phyloP scores from a whole-genome alignment of 2,113 vertebrate species.

The Coptodon bakossiorum region DNA sequence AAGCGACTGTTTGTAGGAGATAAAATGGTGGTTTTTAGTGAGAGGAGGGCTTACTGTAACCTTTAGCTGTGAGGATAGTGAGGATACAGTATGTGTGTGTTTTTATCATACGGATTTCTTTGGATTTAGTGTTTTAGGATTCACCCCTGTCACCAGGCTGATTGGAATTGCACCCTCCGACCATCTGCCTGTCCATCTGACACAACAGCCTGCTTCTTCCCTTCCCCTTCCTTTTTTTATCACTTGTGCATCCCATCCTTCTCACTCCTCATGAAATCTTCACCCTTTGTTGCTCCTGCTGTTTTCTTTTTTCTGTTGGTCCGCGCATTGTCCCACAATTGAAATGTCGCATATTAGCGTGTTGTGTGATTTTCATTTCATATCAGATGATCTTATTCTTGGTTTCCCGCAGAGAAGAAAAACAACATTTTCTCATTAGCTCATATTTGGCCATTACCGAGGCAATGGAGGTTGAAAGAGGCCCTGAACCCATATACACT shows the following conservation, averaged over 20 bases:
- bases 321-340: background rate
- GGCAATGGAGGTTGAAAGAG: constrained; percentile 46
- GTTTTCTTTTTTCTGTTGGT: background rate
- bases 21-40: background rate
- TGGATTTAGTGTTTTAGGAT: constrained; percentile 42
- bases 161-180: constrained; percentile 41
- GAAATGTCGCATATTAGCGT: background rate
- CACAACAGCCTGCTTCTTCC: constrained; percentile 19
- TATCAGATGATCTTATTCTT: background rate
- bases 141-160: constrained; percentile 28
- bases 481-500: background rate
- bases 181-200: constrained; percentile 65
- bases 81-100: background rate
- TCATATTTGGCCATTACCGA: constrained; percentile 35
- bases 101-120: constrained; percentile 30
- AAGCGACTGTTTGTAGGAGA: background rate
- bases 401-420: constrained; percentile 2
- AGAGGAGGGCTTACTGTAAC: background rate
- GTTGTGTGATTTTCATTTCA: background rate
- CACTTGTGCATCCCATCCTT: background rate
- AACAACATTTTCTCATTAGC: constrained; percentile 33
- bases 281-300: background rate
- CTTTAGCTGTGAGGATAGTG: background rate
- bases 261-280: background rate
- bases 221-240: background rate